These are phyloP conservation scores for Bucorvus abyssinicus DNA, from an alignment of 2,797 vertebrate genomes.

Conservation along the genomic window DNA sequence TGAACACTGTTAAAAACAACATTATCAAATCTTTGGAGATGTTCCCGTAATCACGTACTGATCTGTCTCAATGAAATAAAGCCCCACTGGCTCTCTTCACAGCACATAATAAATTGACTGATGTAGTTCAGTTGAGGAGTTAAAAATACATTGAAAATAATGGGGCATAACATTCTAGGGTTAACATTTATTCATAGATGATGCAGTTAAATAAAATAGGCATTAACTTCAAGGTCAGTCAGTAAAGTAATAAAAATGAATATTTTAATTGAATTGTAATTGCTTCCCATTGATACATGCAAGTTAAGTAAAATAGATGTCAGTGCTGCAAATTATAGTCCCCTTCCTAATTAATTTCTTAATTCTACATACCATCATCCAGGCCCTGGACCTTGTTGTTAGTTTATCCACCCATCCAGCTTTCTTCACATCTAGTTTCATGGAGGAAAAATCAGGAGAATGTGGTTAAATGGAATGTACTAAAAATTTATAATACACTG, in stretches of 20 bases:
- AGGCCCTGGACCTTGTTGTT: constrained; percentile 67
- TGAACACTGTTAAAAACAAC: constrained; percentile 44
- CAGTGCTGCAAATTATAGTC: constrained; percentile 74
- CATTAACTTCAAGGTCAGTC: constrained; percentile 83
- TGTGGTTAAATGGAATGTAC: constrained; percentile 23
- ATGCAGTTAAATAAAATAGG: constrained; percentile 79
- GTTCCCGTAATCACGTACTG: constrained; percentile 37
- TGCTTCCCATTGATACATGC: constrained; percentile 76
- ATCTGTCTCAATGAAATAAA: constrained; percentile 64
- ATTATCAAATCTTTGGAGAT: constrained; percentile 57
- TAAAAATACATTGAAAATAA: constrained; percentile 79
- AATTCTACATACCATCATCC: constrained; percentile 68
- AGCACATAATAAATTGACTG: constrained; percentile 68
- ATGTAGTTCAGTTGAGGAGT: constrained; percentile 68
- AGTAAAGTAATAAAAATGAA: constrained; percentile 79
- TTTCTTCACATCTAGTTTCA: constrained; percentile 22
- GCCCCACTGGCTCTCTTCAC: constrained; percentile 44
- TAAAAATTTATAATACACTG: constrained; percentile 19
- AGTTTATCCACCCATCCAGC: constrained; percentile 71
- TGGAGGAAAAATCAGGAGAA: neutral
- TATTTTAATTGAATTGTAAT: constrained; percentile 85
- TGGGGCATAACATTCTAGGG: constrained; percentile 76
- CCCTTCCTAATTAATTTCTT: constrained; percentile 78
- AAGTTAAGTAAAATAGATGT: constrained; percentile 79
- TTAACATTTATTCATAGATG: constrained; percentile 81